Percentiles rank a stretch among this genome's conserved stretches.
Conservation (phyloP, 2,113 vertebrate species). For the Glaucidium brasilianum region DNA sequence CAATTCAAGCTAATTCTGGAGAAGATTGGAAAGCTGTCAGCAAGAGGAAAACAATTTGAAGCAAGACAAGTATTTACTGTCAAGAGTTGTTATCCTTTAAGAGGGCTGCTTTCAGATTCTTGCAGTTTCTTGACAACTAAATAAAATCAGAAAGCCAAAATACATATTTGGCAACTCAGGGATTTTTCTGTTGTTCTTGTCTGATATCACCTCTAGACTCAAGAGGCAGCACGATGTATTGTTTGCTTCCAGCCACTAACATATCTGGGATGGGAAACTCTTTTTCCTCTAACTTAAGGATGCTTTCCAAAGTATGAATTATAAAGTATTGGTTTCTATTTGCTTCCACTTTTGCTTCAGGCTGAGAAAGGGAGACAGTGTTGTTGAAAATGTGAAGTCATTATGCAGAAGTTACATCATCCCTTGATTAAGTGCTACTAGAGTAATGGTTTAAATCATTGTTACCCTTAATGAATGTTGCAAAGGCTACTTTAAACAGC, state of each 20-base stretch:
- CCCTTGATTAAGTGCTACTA: background rate
- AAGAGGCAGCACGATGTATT: background rate
- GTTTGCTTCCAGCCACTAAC: background rate
- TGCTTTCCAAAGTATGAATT: background rate
- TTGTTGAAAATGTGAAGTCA: background rate
- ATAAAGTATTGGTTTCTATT: background rate
- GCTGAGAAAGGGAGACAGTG: background rate
- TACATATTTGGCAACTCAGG: background rate
- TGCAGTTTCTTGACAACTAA: slow-evolving; percentile 8
- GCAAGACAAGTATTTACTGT: slow-evolving; percentile 41
- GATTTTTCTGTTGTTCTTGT: background rate
- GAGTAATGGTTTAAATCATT: background rate
- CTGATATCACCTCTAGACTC: background rate
- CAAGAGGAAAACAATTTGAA: slow-evolving; percentile 36
- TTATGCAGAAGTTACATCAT: background rate
- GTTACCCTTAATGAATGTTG: background rate
- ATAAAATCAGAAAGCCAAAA: slow-evolving; percentile 42
- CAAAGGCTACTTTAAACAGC: background rate
- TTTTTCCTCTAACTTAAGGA: background rate
- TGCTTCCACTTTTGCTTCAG: background rate
- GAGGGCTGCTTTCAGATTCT: background rate
- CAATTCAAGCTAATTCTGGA: slow-evolving; percentile 17
- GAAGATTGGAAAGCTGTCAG: slow-evolving; percentile 46
- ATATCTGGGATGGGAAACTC: background rate
- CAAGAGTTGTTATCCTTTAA: background rate